Percentiles rank a stretch among this genome's conserved stretches.
These are phyloP conservation scores for Salvelinus sp. DNA, from an alignment of 2,113 vertebrate genomes.

Conservation along the genomic window DNA sequence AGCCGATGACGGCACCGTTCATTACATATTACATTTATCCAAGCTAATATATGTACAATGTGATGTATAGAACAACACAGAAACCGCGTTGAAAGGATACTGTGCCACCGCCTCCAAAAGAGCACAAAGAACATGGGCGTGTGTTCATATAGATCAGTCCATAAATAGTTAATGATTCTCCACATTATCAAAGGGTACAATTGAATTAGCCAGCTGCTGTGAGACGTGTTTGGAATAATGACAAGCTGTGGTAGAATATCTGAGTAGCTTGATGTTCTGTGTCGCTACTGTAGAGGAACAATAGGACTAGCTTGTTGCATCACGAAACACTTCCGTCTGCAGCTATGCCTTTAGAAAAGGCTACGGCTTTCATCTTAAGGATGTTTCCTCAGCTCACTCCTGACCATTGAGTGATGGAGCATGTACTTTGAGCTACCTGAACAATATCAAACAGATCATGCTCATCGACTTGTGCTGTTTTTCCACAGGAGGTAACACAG, in stretches of 20 bases:
- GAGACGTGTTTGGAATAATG: conserved; percentile 62
- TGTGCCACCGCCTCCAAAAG: conserved; percentile 18
- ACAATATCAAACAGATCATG: not conserved
- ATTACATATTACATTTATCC: conserved; percentile 53
- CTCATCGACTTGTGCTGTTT: not conserved
- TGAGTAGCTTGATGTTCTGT: conserved; percentile 35
- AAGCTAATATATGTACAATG: conserved; percentile 51
- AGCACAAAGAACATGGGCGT: conserved; percentile 36
- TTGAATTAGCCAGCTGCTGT: conserved; percentile 64
- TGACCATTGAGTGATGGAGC: too few species aligned
- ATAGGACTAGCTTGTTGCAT: conserved; percentile 25
- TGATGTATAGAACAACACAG: conserved; percentile 32
- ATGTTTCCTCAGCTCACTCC: not conserved
- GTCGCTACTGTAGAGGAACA: conserved; percentile 33
- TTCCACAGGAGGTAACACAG: not conserved
- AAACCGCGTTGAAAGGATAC: conserved; percentile 10
- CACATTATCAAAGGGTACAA: conserved; percentile 69
- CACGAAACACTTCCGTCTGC: not conserved
- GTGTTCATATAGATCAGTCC: conserved; percentile 50
- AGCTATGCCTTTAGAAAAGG: not conserved
- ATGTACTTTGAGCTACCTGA: not conserved
- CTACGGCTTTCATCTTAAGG: not conserved
- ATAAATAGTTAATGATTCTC: conserved; percentile 71
- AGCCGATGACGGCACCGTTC: conserved; percentile 48
- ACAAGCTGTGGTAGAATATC: conserved; percentile 63